Conservation (phyloP, 2,888 invertebrate genomes). For the Epistrophella euchroma region DNA sequence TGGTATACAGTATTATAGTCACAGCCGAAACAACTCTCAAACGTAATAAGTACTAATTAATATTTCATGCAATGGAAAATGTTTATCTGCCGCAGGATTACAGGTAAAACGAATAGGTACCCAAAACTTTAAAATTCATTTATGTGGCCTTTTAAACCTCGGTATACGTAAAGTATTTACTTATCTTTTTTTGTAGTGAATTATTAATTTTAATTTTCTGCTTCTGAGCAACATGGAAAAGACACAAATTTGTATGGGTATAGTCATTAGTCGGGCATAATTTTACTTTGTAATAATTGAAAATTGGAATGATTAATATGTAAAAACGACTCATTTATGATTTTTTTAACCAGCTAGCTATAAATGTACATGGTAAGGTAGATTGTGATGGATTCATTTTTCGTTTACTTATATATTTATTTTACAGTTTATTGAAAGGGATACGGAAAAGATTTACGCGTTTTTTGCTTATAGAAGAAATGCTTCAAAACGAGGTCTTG, state of each 20-base stretch:
- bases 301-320: neutral
- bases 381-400: too few species aligned
- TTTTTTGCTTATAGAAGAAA: too few species aligned
- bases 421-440: too few species aligned
- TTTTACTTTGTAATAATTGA: neutral
- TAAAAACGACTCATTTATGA: neutral
- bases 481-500: too few species aligned
- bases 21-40: slow-evolving; percentile 11
- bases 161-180: neutral
- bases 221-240: neutral
- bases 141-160: slow-evolving; percentile 13
- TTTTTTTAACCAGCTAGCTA: neutral
- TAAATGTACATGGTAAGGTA: too few species aligned
- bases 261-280: neutral
- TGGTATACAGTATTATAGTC: neutral
- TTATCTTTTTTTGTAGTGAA: neutral
- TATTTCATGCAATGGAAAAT: slow-evolving; percentile 50
- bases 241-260: neutral
- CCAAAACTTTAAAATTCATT: slow-evolving; percentile 28
- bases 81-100: slow-evolving; percentile 35
- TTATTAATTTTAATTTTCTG: slow-evolving; percentile 21
- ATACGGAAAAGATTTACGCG: too few species aligned
- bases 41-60: slow-evolving; percentile 56
- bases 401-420: too few species aligned
- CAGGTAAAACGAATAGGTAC: slow-evolving; percentile 10